Evolutionary conservation across 2,113 vertebrate genomes (phyloP), one percentile per base, ranked within the genome.

Genomic region (Gymnocephalus cernua): DNA sequence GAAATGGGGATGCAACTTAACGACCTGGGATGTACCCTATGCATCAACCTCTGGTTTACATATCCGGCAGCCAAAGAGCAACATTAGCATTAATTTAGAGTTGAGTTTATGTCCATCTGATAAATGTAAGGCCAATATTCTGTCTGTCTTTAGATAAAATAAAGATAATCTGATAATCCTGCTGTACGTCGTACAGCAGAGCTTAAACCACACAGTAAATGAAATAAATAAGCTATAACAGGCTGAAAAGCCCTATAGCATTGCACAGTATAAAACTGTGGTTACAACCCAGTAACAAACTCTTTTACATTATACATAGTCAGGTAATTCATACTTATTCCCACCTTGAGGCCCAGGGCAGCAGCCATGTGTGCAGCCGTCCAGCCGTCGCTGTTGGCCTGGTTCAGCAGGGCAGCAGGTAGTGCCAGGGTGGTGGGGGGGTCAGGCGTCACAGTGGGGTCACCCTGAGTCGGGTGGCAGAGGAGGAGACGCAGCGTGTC

Each of bases 361-460:
- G 98, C 97, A 66, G 98, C 97, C 89, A 97, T 96, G 68, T 98
- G 97, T 47, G 97, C 97, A 83, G 98, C 96, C 4, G 97, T 99
- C 98, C 97, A 99, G 64, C 98, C 97, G 18, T 99, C 97, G 62
- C 90, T 89, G 93, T 99, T 95, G 80, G 95, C 93, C 3, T 95
- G 95, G 94, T 97, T 99, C 88, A 99, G 96, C 78, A 98, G 94
- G 70, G 95, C 91, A 71, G 95, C 92, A 6, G 89, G 79, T 56
- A 77, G 54, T 0, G 84, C 68, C 70, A 69, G 84, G 54, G 54
- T 8, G 57, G 25, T 6, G 4, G 63, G 13, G 45, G 82, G 29
- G 61, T 78, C 77, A 10, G 74, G 10, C 58, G 63, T 81, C 81
- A 74, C 71, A 47, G 83, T 15, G 84, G 71, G 59, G 53, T 85